phyloP scores from a whole-genome alignment of 1,140 invertebrate genomes.

The Drosophila kikkawai region DNA sequence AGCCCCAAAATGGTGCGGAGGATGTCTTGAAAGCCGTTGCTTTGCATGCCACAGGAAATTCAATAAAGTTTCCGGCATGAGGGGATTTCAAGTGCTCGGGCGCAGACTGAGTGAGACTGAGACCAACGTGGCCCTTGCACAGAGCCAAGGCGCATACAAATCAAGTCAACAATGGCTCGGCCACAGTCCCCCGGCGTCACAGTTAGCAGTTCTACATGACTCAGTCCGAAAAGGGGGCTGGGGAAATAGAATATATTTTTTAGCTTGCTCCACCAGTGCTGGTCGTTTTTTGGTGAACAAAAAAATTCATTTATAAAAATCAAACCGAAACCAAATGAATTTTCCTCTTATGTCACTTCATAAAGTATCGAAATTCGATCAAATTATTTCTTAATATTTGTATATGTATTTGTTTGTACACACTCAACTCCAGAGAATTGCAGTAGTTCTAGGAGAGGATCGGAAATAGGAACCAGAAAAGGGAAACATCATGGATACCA shows the following conservation, averaged over 20 bases:
- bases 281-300: not conserved
- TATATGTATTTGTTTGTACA: not conserved
- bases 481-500: conserved; percentile 91
- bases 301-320: not conserved
- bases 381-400: not conserved
- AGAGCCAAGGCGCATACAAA: conserved; percentile 69
- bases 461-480: not conserved
- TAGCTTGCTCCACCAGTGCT: conserved; percentile 17
- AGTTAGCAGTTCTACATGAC: conserved; percentile 7
- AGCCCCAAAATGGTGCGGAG: not conserved
- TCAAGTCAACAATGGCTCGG: conserved; percentile 61
- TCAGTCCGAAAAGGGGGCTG: not conserved
- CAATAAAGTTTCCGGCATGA: conserved; percentile 26
- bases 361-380: not conserved
- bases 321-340: not conserved
- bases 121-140: conserved; percentile 61
- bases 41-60: conserved; percentile 44
- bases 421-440: not conserved
- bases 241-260: conserved; percentile 21
- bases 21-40: conserved; percentile 16
- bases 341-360: not conserved
- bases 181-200: conserved; percentile 18
- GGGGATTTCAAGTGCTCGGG: conserved; percentile 57
- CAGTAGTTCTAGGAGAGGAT: not conserved
- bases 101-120: conserved; percentile 38